Base-by-base conservation (phyloP, 2,113 vertebrate genomes). In the Xiphias gladius region DNA sequence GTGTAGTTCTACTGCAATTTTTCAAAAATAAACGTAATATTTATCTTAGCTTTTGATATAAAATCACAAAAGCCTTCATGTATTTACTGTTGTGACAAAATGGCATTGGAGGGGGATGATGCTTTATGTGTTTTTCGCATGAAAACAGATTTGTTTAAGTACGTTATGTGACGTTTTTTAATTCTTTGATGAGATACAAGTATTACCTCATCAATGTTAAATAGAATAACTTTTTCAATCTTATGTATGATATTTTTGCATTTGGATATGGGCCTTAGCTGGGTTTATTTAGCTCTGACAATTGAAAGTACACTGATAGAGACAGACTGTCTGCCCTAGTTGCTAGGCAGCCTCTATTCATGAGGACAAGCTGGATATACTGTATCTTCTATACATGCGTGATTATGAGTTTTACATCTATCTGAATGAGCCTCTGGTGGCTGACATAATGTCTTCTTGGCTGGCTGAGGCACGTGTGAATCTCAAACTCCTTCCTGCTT, bases 371-470 rank as follows among this genome's bases (percentile, higher is more conserved):
- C 22, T 63, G 10, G 0, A 58, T 50, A 43, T 61, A 41, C 32
- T n/a, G 16, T 69, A 74, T 76, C 16, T 41, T 69, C 62, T 20
- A 43, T 57, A 72, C 39, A 64, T 43, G 62, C 1, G 35, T 73
- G 72, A 83, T 76, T 74, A 80, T 64, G 58, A 39, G 76, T 0
- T 50, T 46, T 76, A 83, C 83, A 83, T 84, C n/a, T 61, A 70
- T 88, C 70, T 61, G 35, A 67, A 79, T 41, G 39, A 61, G 71
- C 62, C 75, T 2, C 57, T 37, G 73, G 76, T 48, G 73, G 64
- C 73, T 80, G 82, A 61, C 82, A 91, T 90, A 89, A 90, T 22
- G 64, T 85, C 79, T 83, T 76, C 72, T 77, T 24, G 28, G 54
- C 43, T 20, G 75, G 86, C 83, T 52, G 5, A 43, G 50, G 32